Evolutionary conservation across 2,888 invertebrate genomes (phyloP).

Genomic region (Eucriotettix oculatus): DNA sequence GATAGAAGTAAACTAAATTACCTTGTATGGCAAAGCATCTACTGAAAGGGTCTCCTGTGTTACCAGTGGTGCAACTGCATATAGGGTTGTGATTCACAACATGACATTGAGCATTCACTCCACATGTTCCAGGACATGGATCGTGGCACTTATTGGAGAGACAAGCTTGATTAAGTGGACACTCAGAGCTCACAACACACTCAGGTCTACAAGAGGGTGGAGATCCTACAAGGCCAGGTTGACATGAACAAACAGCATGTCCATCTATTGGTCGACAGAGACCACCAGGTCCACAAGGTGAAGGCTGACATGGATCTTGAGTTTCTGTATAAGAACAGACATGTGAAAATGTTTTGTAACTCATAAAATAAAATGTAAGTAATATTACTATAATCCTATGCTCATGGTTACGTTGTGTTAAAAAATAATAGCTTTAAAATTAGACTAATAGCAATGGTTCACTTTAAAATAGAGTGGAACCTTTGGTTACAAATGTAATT

Average conservation of each 20-base stretch:
- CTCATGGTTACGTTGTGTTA: too few species aligned
- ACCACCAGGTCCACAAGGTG: conserved; percentile 52
- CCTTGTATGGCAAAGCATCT: conserved; percentile 34
- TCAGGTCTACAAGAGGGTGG: conserved; percentile 12
- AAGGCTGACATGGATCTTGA: conserved; percentile 50
- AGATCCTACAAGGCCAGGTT: conserved; percentile 9
- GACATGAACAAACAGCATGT: conserved; percentile 34
- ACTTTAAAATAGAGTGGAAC: too few species aligned
- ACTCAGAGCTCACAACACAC: conserved; percentile 12
- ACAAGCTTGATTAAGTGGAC: conserved; percentile 12
- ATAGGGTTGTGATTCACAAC: conserved; percentile 14
- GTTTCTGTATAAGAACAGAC: conserved; percentile 18
- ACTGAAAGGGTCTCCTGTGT: conserved; percentile 60
- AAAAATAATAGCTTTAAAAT: too few species aligned
- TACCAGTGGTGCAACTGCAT: conserved; percentile 25
- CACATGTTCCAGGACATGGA: conserved; percentile 13
- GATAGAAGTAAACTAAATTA: not conserved
- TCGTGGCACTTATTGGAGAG: conserved; percentile 10
- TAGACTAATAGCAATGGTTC: too few species aligned
- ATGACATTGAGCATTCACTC: conserved; percentile 11
- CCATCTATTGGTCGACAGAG: conserved; percentile 42
- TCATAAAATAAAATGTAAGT: too few species aligned
- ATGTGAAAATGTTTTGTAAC: too few species aligned
- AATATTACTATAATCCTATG: too few species aligned
- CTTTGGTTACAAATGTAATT: too few species aligned